These are phyloP conservation scores for Epizoanthus fatuus DNA, from an alignment of 92 coral and sea anemone genomes.

Conservation along the genomic window DNA sequence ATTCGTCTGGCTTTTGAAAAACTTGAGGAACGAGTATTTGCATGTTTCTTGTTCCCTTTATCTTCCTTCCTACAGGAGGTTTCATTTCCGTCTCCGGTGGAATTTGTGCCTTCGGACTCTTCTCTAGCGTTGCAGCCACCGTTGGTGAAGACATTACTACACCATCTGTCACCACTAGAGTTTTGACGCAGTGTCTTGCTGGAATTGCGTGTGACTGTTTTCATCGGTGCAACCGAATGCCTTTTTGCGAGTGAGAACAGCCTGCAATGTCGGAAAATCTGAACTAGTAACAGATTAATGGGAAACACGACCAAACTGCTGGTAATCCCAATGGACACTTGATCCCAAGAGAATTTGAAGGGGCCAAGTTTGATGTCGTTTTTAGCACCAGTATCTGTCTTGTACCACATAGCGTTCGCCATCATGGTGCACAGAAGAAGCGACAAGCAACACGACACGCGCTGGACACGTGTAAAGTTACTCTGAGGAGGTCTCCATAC, in stretches of 20 bases:
- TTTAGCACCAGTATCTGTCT: constrained; percentile 72
- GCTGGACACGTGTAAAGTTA: constrained; percentile 91
- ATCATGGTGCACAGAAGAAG: constrained; percentile 96
- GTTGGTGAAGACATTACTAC: background rate
- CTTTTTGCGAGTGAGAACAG: background rate
- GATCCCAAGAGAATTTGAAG: constrained; percentile 93
- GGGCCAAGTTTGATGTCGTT: constrained; percentile 83
- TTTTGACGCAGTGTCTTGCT: background rate
- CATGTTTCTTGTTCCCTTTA: too few species aligned
- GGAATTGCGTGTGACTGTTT: background rate
- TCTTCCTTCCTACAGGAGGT: too few species aligned
- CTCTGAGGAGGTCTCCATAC: constrained; percentile 90
- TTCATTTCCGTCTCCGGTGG: too few species aligned
- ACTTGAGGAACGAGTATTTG: too few species aligned
- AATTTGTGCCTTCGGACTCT: background rate
- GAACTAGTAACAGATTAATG: constrained; percentile 87
- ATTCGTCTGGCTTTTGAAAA: too few species aligned
- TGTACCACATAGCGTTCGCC: constrained; percentile 99
- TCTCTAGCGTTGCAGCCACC: background rate
- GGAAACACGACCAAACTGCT: constrained; percentile 96
- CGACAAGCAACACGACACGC: constrained; percentile 97
- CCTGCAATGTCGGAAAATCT: constrained; percentile 91
- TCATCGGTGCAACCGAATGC: constrained; percentile 16
- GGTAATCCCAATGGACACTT: constrained; percentile 89
- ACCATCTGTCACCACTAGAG: background rate